These are phyloP conservation scores for Pagrus major DNA, from an alignment of 2,113 vertebrate species.

Conservation along the genomic window DNA sequence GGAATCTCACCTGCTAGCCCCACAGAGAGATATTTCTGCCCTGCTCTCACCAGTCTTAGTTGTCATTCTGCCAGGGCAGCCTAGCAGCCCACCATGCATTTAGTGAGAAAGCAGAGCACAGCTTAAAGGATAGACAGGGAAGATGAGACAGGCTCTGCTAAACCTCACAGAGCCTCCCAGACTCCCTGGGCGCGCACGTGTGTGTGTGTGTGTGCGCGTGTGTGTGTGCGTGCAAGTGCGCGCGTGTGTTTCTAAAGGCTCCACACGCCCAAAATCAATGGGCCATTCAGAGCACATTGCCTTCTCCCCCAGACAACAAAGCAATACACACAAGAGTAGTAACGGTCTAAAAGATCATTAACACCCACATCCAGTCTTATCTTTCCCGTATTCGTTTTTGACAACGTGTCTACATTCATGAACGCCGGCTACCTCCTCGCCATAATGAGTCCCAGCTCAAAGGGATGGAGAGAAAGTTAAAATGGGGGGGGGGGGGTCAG, in stretches of 20 bases:
- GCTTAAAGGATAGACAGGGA: slow-evolving; percentile 73
- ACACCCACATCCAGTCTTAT: slow-evolving; percentile 47
- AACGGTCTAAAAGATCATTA: slow-evolving; percentile 69
- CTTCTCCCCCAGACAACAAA: slow-evolving; percentile 65
- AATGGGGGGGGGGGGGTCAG: slow-evolving; percentile 8
- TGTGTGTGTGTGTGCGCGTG: background rate
- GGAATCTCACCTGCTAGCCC: slow-evolving; percentile 42
- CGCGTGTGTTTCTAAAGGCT: slow-evolving; percentile 24
- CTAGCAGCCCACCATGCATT: slow-evolving; percentile 65
- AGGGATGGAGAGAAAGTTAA: slow-evolving; percentile 24
- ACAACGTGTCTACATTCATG: slow-evolving; percentile 25
- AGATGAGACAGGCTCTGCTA: slow-evolving; percentile 73
- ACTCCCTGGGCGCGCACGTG: slow-evolving; percentile 30
- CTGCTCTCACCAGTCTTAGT: slow-evolving; percentile 51
- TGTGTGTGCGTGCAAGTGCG: background rate
- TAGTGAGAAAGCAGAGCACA: slow-evolving; percentile 71
- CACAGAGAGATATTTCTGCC: slow-evolving; percentile 46
- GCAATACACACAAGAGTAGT: slow-evolving; percentile 55
- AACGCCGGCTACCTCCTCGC: slow-evolving; percentile 9
- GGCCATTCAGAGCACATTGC: slow-evolving; percentile 59
- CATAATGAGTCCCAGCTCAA: slow-evolving; percentile 47
- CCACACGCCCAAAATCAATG: slow-evolving; percentile 74
- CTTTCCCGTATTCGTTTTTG: slow-evolving; percentile 17
- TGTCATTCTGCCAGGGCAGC: slow-evolving; percentile 65
- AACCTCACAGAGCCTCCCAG: slow-evolving; percentile 66